Evolutionary conservation across 2,888 invertebrate species (phyloP).

Genomic region (Ochlodes sylvanus): DNA sequence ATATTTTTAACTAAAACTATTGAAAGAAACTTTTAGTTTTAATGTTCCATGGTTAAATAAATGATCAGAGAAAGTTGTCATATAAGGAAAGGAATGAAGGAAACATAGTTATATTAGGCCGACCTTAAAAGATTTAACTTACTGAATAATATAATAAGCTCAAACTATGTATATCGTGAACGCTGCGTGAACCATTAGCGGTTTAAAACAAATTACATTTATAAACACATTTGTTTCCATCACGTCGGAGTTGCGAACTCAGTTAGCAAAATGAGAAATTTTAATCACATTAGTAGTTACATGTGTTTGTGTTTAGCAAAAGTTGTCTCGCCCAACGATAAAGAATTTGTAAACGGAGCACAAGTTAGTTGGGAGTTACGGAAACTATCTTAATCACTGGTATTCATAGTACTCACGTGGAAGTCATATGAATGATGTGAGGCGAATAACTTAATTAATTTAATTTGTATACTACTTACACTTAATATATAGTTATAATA

Average conservation of each 20-base stretch:
- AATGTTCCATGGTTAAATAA: no score
- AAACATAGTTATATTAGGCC: not conserved
- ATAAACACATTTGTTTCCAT: slow-evolving; percentile 18
- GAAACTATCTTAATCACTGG: not conserved
- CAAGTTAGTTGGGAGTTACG: slow-evolving; percentile 8
- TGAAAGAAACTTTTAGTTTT: no score
- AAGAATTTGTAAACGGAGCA: slow-evolving; percentile 6
- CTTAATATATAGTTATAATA: no score
- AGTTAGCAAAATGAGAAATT: slow-evolving; percentile 49
- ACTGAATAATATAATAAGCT: not conserved
- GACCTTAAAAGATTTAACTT: not conserved
- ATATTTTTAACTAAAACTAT: no score
- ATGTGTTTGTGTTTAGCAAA: slow-evolving; percentile 44
- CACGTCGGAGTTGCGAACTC: slow-evolving; percentile 42
- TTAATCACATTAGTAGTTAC: slow-evolving; percentile 57
- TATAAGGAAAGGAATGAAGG: no score
- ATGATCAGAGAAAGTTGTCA: no score
- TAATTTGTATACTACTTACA: no score
- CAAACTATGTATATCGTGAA: not conserved
- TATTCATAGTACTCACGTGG: no score
- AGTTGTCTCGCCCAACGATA: slow-evolving; percentile 32
- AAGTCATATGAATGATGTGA: no score
- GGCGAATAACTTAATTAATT: no score
- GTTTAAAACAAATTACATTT: slow-evolving; percentile 19
- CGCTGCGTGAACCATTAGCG: slow-evolving; percentile 8